Evolutionary conservation across 2,797 vertebrate species (phyloP), one percentile per base, ranked within the genome.

Genomic region (Anisognathus igniventris): DNA sequence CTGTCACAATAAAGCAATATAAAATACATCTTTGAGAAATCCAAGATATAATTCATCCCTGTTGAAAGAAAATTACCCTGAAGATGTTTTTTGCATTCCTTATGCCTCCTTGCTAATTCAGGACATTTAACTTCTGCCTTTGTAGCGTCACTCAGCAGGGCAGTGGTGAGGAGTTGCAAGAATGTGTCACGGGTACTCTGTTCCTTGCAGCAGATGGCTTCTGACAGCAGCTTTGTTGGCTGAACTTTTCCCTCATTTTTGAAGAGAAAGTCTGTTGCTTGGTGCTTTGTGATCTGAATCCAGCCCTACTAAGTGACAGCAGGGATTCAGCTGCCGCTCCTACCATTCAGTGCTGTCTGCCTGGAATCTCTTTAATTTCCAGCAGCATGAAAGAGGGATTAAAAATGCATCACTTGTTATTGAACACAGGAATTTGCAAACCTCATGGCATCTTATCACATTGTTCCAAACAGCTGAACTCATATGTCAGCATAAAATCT

Each of bases 201-300:
- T 65, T 87, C 68, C 81, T 77, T 92, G 61, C 61, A 80, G 89
- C 92, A 96, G 92, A 90, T 95, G 94, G 77, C 91, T 95, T 92
- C 92, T 28, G 18, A 65, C 85, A 80, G 75, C 68, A 80, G 70
- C 92, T 89, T 91, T 28, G 1, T 83, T 92, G 72, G 75, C 94
- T 83, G 93, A 95, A 88, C 68, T 92, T 90, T 73, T 45, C 74
- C 88, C 86, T 92, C 53, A 12, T 93, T 92, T 96, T 71, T 95
- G 28, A 94, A 79, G 65, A 44, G 68, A 68, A 91, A 83, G 54
- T 90, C 90, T 78, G 68, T 87, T 95, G 77, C 85, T 91, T 91
- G 71, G 50, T 72, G 80, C 74, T 94, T 88, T 91, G 74, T 95
- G 92, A 96, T 94, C 61, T 92, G 62, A 42, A 92, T 85, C 72